Percentiles rank a stretch among this genome's conserved stretches.
These are phyloP conservation scores for Papilio polyxenes DNA, from an alignment of 1,140 invertebrate species.

Conservation along the genomic window DNA sequence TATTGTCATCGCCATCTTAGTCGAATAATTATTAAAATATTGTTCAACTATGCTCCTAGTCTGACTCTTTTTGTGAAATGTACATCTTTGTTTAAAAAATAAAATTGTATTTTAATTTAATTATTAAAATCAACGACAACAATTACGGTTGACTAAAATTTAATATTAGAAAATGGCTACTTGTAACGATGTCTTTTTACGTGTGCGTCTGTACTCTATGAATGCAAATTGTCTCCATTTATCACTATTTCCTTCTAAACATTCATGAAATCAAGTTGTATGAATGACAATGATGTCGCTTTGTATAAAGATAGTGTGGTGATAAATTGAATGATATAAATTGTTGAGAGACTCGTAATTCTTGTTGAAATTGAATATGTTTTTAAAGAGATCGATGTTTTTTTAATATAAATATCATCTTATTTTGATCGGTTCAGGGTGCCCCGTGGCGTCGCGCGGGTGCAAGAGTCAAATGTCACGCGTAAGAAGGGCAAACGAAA, in stretches of 20 bases:
- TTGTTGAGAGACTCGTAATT: background rate
- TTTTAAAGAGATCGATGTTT: background rate
- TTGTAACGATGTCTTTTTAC: background rate
- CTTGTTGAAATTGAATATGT: background rate
- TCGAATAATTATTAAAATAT: background rate
- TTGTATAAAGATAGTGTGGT: background rate
- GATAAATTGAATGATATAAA: background rate
- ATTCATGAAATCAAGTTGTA: conserved; percentile 12
- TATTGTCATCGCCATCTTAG: background rate
- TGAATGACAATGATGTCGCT: conserved; percentile 2
- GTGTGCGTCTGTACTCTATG: background rate
- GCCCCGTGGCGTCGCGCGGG: conserved; percentile 5
- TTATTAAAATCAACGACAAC: background rate
- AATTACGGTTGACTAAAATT: background rate
- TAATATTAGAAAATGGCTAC: background rate
- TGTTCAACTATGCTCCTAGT: background rate
- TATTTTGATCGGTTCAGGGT: conserved; percentile 19
- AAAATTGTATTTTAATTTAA: too few relatives aligned
- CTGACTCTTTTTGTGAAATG: too few relatives aligned
- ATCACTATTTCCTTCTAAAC: conserved; percentile 23
- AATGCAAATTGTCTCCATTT: conserved; percentile 22
- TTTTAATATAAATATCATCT: conserved; percentile 15
- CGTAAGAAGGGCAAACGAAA: conserved; percentile 39
- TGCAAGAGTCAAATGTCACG: conserved; percentile 33
- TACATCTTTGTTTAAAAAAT: too few relatives aligned